Percentiles rank a stretch among this genome's conserved stretches.
These are phyloP conservation scores for Ammodytes dubius DNA, from an alignment of 2,113 vertebrate genomes.

Conservation along the genomic window DNA sequence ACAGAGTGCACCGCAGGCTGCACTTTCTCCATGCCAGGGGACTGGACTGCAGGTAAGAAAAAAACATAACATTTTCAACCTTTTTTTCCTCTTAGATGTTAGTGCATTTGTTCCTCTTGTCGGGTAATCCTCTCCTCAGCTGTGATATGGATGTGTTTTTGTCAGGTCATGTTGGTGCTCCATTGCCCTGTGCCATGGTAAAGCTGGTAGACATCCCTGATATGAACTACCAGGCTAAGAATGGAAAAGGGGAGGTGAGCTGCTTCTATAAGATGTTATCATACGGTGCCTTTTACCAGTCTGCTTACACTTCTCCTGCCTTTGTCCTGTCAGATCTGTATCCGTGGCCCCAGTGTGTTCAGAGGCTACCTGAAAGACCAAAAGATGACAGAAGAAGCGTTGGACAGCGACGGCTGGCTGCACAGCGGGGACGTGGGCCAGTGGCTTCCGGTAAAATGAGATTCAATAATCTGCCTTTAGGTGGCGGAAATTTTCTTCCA, in stretches of 20 bases:
- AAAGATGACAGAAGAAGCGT: constrained; percentile 78
- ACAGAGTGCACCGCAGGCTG: constrained; percentile 88
- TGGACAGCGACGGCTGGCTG: constrained; percentile 86
- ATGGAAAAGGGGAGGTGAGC: constrained; percentile 85
- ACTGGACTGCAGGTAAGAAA: constrained; percentile 83
- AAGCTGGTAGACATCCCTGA: constrained; percentile 86
- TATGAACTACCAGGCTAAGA: constrained; percentile 85
- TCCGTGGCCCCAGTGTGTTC: constrained; percentile 84
- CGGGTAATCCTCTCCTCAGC: constrained; percentile 29
- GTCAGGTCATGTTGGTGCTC: constrained; percentile 85
- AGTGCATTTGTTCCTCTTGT: neutral
- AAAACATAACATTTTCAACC: fast-evolving
- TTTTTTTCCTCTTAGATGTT: neutral
- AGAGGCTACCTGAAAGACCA: constrained; percentile 84
- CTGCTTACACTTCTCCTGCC: neutral
- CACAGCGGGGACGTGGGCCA: constrained; percentile 87
- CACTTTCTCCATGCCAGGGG: constrained; percentile 87
- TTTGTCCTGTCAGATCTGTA: constrained; percentile 79
- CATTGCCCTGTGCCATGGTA: constrained; percentile 84
- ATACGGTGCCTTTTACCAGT: neutral
- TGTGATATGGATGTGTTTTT: constrained; percentile 16
- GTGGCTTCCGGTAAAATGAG: constrained; percentile 83
- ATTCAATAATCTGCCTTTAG: neutral
- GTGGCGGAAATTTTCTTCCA: neutral
- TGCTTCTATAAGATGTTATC: too few species aligned